Base-by-base conservation (phyloP, 2,113 vertebrate species). In the Plecotus auritus region DNA sequence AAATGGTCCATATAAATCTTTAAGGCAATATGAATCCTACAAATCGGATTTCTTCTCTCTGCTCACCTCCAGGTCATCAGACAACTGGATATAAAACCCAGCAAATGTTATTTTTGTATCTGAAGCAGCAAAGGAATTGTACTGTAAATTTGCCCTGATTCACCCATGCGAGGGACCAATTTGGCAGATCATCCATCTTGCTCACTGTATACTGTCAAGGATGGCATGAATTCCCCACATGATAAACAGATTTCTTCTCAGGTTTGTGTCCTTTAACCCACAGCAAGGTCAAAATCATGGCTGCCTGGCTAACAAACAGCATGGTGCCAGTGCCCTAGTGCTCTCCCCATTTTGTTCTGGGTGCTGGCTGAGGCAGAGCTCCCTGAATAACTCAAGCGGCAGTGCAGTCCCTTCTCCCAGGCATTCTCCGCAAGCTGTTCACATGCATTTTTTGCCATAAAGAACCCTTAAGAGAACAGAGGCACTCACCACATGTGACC, bases 181-280 rank as follows among this genome's bases (percentile, higher is more conserved):
- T 82, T 98, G 98, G 98, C 98, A 99, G 98, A 91, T 98, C 98
- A 99, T 99, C 98, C 98, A 98, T 99, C 98, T 99, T 99, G 98
- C 83, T 99, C 98, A 99, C 97, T 95, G 97, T 95, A 96, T 86
- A 95, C 98, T 98, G 98, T 98, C 98, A 99, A 97, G 98, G 98
- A 98, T 95, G 98, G 97, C 98, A 98, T 47, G 97, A 97, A 98
- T 98, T 97, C 97, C 98, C 97, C 73, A 96, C 98, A 97, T 98
- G 98, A 98, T 98, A 98, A 98, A 99, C 98, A 98, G 97, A 98
- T 98, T 98, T 98, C 98, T 98, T 97, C 96, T 98, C 97, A 97
- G 98, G 98, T 98, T 97, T 96, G 96, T 95, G 98, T 98, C 98
- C 98, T 99, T 98, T 99, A 98, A 99, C 98, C 98, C 97, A 97